phyloP scores from a whole-genome alignment of 2,113 vertebrate genomes.

The Rhadina sibilatrix region DNA sequence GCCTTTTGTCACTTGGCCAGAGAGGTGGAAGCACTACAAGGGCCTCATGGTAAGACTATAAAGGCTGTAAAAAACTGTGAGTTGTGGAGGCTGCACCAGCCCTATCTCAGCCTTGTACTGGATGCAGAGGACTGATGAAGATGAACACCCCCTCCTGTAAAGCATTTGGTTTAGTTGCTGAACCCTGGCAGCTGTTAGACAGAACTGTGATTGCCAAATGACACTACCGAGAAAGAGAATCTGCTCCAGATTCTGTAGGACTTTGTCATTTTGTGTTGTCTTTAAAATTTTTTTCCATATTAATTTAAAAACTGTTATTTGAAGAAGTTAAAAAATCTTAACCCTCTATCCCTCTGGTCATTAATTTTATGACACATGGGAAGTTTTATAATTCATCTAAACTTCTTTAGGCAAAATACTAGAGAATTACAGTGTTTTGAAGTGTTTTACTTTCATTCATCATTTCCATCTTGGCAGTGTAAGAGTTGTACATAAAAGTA shows the following conservation, averaged over 20 bases:
- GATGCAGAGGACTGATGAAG: background rate
- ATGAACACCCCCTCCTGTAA: fast-evolving
- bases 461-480: background rate
- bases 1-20: background rate
- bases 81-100: background rate
- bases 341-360: background rate
- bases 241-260: background rate
- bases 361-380: background rate
- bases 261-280: background rate
- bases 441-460: background rate
- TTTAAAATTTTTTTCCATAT: background rate
- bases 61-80: background rate
- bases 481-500: background rate
- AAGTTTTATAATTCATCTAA: background rate
- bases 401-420: background rate
- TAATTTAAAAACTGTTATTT: background rate
- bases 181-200: background rate
- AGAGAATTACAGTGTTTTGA: background rate
- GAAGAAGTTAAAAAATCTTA: background rate
- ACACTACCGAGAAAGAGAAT: background rate
- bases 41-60: fast-evolving
- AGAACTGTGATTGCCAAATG: background rate
- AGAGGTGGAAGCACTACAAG: background rate
- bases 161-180: background rate
- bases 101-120: background rate